phyloP scores from a whole-genome alignment of 2,888 invertebrate genomes.

The Unio pictorum region DNA sequence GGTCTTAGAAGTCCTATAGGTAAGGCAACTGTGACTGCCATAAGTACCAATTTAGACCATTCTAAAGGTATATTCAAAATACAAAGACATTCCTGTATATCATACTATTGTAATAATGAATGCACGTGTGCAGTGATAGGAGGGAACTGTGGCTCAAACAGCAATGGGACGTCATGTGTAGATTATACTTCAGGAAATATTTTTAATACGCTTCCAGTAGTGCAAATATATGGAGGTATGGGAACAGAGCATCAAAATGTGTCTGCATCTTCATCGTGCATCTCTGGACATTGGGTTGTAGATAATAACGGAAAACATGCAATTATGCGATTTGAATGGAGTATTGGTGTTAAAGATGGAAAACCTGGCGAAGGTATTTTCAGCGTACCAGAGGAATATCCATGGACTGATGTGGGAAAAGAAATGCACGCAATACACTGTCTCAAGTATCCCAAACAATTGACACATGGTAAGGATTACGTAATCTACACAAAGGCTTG shows the following conservation, averaged over 20 bases:
- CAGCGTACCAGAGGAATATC: conserved; percentile 16
- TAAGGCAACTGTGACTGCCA: conserved; percentile 22
- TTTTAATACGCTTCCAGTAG: conserved; percentile 2
- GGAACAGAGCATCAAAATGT: neutral
- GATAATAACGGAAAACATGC: no score
- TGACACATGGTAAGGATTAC: conserved; percentile 22
- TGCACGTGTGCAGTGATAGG: conserved; percentile 44
- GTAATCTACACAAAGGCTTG: conserved; percentile 34
- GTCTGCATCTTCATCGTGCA: conserved; percentile 22
- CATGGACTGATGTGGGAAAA: conserved; percentile 38
- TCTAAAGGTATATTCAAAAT: conserved; percentile 21
- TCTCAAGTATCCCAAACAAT: neutral
- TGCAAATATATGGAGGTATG: conserved; percentile 13
- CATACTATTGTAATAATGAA: conserved; percentile 33
- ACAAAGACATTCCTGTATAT: conserved; percentile 37
- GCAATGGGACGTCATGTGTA: conserved; percentile 18
- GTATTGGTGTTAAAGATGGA: conserved; percentile 26
- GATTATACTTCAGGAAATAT: neutral
- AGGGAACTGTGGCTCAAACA: no score
- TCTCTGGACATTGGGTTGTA: conserved; percentile 17
- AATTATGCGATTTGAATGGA: conserved; percentile 37
- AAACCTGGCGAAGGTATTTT: conserved; percentile 32
- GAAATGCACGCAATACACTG: conserved; percentile 20
- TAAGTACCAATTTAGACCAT: neutral
- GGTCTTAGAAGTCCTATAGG: conserved; percentile 24